A percentile compares a stretch with the other conserved stretches of the same genome.
Conservation (phyloP, 64 coral and sea anemone species). For the Acropora yongei region DNA sequence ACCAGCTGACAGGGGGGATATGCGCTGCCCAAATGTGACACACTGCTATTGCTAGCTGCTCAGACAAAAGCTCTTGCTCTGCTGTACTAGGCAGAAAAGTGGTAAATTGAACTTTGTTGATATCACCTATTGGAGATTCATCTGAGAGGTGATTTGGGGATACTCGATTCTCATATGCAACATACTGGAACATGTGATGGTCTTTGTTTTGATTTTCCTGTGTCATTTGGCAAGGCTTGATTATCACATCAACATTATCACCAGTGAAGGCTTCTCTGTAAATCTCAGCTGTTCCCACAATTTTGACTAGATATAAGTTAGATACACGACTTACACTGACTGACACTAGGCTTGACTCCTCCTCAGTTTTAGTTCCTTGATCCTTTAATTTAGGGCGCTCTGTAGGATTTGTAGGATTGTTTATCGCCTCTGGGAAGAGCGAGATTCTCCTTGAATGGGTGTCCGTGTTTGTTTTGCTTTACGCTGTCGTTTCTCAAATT, state of each 20-base stretch:
- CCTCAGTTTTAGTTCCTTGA: too few relatives aligned
- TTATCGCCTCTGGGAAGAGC: too few relatives aligned
- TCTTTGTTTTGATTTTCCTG: not conserved
- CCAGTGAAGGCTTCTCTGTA: not conserved
- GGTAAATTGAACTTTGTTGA: constrained; percentile 20
- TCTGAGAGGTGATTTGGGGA: constrained; percentile 52
- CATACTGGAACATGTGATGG: constrained; percentile 32
- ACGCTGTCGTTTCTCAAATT: not conserved
- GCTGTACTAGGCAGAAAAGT: constrained; percentile 40
- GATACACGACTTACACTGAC: too few relatives aligned
- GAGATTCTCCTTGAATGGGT: too few relatives aligned
- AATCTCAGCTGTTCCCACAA: too few relatives aligned
- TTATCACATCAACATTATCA: not conserved
- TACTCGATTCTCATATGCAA: constrained; percentile 13
- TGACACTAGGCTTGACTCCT: too few relatives aligned
- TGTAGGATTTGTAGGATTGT: too few relatives aligned
- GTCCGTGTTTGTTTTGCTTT: not conserved
- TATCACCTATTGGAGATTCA: constrained; percentile 1
- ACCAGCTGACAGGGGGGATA: constrained; percentile 56
- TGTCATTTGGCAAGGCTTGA: constrained; percentile 3
- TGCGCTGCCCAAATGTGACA: constrained; percentile 20
- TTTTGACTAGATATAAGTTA: too few relatives aligned
- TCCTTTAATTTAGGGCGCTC: too few relatives aligned
- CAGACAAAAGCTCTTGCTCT: constrained; percentile 27
- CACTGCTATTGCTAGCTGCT: constrained; percentile 13